These are phyloP conservation scores for Plebejus melissa DNA, from an alignment of 2,888 invertebrate genomes.

Conservation along the genomic window DNA sequence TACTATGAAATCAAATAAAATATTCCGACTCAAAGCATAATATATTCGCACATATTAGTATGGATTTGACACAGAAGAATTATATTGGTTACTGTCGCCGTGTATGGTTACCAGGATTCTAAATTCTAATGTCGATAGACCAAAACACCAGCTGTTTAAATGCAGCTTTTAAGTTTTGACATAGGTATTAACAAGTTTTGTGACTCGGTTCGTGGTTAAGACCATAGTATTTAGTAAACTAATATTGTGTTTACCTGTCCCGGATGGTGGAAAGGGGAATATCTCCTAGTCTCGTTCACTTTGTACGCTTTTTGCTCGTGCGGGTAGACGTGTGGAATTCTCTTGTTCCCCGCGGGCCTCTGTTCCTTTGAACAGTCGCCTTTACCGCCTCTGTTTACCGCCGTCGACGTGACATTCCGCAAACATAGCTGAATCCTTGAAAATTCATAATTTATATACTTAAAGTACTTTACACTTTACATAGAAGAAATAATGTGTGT, in stretches of 20 bases:
- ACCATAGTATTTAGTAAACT: neutral
- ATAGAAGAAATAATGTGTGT: neutral
- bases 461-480: neutral
- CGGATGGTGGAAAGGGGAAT: slow-evolving; percentile 60
- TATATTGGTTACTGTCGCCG: too few relatives aligned
- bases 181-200: neutral
- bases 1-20: neutral
- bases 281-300: slow-evolving; percentile 48
- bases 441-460: neutral
- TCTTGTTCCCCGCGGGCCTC: slow-evolving; percentile 22
- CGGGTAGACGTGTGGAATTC: slow-evolving; percentile 45
- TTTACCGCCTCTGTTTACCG: neutral
- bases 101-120: too few relatives aligned
- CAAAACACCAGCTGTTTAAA: too few relatives aligned
- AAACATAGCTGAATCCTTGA: slow-evolving; percentile 7
- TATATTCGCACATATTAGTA: neutral
- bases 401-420: slow-evolving; percentile 1
- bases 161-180: too few relatives aligned
- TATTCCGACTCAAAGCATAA: neutral
- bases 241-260: slow-evolving; percentile 52
- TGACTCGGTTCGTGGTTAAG: neutral
- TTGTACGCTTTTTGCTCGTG: slow-evolving; percentile 46
- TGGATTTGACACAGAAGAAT: neutral
- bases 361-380: neutral
- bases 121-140: too few relatives aligned